These are phyloP conservation scores for Philonicus albiceps DNA, from an alignment of 2,888 invertebrate genomes.

Conservation along the genomic window DNA sequence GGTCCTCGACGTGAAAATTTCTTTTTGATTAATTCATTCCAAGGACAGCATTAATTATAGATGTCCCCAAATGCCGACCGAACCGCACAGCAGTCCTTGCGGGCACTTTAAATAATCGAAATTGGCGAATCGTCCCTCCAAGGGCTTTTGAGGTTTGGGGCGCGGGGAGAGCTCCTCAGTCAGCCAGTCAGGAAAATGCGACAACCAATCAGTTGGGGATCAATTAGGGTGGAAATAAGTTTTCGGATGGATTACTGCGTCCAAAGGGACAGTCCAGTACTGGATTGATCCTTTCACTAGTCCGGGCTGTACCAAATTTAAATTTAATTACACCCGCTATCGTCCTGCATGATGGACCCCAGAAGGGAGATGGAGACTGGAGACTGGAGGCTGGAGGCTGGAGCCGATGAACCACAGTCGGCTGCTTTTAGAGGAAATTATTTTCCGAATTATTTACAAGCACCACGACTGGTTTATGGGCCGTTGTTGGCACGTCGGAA, in stretches of 20 bases:
- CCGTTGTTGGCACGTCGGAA: background rate
- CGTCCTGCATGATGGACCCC: background rate
- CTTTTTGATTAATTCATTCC: background rate
- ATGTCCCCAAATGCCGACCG: background rate
- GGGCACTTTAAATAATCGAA: background rate
- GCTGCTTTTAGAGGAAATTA: background rate
- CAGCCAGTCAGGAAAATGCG: background rate
- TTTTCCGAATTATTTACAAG: conserved; percentile 16
- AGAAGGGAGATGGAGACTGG: too few species aligned
- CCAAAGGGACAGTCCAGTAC: background rate
- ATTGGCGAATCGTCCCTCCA: background rate
- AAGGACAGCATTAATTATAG: background rate
- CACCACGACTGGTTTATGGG: background rate
- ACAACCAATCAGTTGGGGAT: conserved; percentile 20
- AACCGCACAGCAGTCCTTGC: background rate
- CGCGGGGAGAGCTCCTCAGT: background rate
- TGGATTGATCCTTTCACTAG: conserved; percentile 9
- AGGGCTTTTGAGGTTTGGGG: background rate
- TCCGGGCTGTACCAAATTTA: background rate
- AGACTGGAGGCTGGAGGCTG: background rate
- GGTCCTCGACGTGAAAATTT: background rate
- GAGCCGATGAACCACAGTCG: background rate
- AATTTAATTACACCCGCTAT: conserved; percentile 10
- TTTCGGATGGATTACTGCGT: conserved; percentile 9
- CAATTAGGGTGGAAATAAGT: conserved; percentile 18